Conservation (phyloP, 1,140 invertebrate genomes). For the Leptestheria dahalacensis region DNA sequence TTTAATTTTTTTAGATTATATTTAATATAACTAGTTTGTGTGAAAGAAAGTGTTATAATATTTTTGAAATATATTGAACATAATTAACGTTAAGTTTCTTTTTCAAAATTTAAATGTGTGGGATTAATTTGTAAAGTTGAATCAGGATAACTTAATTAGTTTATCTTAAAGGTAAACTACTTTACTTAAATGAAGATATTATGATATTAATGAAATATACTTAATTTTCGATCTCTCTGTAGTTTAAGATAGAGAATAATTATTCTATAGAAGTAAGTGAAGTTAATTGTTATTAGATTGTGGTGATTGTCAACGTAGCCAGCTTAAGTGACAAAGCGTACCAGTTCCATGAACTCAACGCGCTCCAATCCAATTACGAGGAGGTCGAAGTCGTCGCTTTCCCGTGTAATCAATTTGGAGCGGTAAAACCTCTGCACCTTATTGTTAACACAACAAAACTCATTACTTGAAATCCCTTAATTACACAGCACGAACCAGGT, state of each 20-base stretch:
- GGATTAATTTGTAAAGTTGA: no score
- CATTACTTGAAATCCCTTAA: conserved; percentile 8
- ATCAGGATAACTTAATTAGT: no score
- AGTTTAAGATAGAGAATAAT: not conserved
- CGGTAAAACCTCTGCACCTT: conserved; percentile 24
- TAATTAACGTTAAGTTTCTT: no score
- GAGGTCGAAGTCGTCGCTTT: conserved; percentile 34
- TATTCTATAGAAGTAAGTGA: not conserved
- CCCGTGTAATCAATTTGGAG: conserved; percentile 37
- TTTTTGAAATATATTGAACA: not conserved
- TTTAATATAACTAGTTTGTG: no score
- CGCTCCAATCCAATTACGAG: conserved; percentile 27
- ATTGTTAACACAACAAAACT: not conserved
- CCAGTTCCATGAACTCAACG: conserved; percentile 32
- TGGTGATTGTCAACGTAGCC: conserved; percentile 36
- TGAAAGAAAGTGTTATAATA: not conserved
- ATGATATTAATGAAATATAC: not conserved
- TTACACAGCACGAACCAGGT: conserved; percentile 34
- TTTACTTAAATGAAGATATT: not conserved
- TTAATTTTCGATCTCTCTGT: not conserved
- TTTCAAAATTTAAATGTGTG: no score
- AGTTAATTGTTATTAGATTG: conserved; percentile 20
- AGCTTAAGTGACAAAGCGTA: conserved; percentile 34
- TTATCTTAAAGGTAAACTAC: no score
- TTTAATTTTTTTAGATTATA: not conserved